Conservation (phyloP, 2,888 invertebrate species). For the Apoderus coryli region DNA sequence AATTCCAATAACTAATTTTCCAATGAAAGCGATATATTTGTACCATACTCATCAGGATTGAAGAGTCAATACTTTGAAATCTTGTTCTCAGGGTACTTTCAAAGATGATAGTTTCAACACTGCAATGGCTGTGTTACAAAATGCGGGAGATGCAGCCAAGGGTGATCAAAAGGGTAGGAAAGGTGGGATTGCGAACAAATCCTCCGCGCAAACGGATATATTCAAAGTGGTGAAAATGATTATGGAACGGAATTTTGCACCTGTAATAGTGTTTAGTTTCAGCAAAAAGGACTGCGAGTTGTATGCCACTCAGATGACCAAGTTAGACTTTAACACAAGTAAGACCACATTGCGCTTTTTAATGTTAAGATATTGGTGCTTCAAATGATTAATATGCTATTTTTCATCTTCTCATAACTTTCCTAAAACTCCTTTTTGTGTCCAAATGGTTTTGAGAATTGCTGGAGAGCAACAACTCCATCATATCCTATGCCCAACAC, state of each 20-base stretch:
- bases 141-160: constrained; percentile 68
- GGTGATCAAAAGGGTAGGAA: constrained; percentile 65
- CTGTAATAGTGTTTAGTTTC: constrained; percentile 98
- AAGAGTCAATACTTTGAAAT: constrained; percentile 4
- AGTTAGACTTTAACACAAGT: constrained; percentile 91
- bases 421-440: too few species aligned
- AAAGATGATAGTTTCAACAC: constrained; percentile 94
- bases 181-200: constrained; percentile 52
- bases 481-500: too few species aligned
- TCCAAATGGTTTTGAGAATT: too few species aligned
- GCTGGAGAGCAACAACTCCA: too few species aligned
- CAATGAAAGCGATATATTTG: too few species aligned
- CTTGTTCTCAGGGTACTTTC: constrained; percentile 61
- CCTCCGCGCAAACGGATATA: constrained; percentile 62
- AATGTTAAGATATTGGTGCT: too few species aligned
- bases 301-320: constrained; percentile 93
- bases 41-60: constrained; percentile 2
- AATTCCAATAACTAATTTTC: constrained; percentile 1
- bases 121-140: constrained; percentile 86
- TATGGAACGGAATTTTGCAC: constrained; percentile 94
- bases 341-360: too few species aligned
- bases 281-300: constrained; percentile 97
- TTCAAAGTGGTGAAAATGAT: constrained; percentile 98
- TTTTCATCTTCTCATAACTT: too few species aligned
- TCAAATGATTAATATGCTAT: too few species aligned